Base-by-base conservation (phyloP, 2,888 invertebrate genomes). In the Molorchus minor region DNA sequence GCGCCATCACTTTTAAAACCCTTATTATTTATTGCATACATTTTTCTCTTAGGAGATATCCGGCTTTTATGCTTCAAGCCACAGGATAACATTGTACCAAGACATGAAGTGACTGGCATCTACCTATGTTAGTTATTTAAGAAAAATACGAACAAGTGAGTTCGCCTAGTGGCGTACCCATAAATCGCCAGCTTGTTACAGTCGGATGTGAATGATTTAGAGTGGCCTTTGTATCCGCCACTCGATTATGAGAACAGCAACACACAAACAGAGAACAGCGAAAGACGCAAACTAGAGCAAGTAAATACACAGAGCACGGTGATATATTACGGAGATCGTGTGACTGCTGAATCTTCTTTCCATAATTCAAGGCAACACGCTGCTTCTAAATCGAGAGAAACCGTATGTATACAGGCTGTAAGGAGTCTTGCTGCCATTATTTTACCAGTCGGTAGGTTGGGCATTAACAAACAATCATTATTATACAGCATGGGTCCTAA, bases 201-300 rank as follows among this genome's bases (percentile, higher is more conserved):
- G 71, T 75, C 75, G 74, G 72, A 75, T 75, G 72, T 72, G 71
- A 73, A 75, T 75, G 75, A 76, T 76, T 75, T 76, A 75, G 71
- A 66, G 65, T 64, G 61, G 67, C 71, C 65, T 71, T 70, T 53
- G 69, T 69, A 72, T 73, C 75, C 74, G 74, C 68, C 64, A 64
- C 62, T 65, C 63, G 65, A 67, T 62, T 61, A 68, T 64, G 59
- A 67, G 64, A 65, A 64, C 63, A 51, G 56, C 41, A 53, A 33
- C 49, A 59, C 53, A 52, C 45, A 25, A 51, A 56, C 40, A 53
- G 40, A 46, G 52, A 62, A 62, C 56, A 49, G 46, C 56, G 41
- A 62, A 58, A 65, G 57, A 57, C 57, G 65, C 55, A 62, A 65
- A 65, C 62, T 65, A 62, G 65, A 63, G 57, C 62, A 65, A 40